A percentile compares a stretch with the other conserved stretches of the same genome.
Evolutionary conservation across 2,888 invertebrate genomes (phyloP).

Genomic region (Ptycholaimellus sp.): DNA sequence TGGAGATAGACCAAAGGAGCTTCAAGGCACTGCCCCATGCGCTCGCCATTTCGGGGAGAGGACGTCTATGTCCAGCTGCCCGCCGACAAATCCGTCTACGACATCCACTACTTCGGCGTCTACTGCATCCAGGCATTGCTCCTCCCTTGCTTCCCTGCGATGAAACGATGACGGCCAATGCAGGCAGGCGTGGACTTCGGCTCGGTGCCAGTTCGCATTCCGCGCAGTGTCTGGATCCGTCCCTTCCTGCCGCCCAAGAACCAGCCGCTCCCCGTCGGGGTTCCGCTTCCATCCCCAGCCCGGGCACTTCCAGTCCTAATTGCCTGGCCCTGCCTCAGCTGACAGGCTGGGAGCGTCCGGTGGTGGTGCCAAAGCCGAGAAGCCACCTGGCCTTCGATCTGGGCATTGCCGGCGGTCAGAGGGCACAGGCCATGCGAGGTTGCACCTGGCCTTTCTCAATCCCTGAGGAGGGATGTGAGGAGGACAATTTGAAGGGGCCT

Average conservation of each 20-base stretch:
- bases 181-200: slow-evolving; percentile 4
- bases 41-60: not conserved
- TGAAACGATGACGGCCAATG: too few species aligned
- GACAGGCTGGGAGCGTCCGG: not conserved
- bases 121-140: not conserved
- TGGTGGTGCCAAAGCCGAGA: not conserved
- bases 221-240: too few species aligned
- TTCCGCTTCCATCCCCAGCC: too few species aligned
- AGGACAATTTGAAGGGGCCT: not conserved
- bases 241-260: not conserved
- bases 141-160: too few species aligned
- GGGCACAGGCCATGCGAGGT: not conserved
- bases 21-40: slow-evolving; percentile 3
- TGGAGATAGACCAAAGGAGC: too few species aligned
- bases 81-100: not conserved
- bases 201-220: not conserved
- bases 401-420: not conserved
- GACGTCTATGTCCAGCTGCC: not conserved
- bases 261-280: too few species aligned
- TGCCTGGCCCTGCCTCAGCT: too few species aligned
- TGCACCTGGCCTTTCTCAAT: not conserved
- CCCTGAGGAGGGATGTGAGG: not conserved
- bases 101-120: slow-evolving; percentile 3
- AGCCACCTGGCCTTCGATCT: not conserved
- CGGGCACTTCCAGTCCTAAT: too few species aligned